A percentile compares a stretch with the other conserved stretches of the same genome.
Evolutionary conservation across 2,113 vertebrate genomes (phyloP).

Genomic region (Synchiropus splendidus): DNA sequence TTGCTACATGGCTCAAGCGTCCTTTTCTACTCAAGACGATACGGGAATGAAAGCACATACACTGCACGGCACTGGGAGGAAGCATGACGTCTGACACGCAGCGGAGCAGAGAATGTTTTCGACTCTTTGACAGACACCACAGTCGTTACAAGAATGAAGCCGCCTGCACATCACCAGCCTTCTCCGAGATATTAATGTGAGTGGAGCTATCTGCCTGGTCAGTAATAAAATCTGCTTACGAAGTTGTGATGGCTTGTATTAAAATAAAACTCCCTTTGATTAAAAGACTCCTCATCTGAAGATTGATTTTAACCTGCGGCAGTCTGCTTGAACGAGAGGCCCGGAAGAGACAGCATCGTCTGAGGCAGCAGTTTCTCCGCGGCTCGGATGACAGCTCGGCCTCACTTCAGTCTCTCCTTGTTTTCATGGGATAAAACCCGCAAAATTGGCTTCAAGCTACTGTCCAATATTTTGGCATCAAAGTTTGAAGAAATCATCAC

Average conservation of each 20-base stretch:
- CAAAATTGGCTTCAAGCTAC: conserved; percentile 44
- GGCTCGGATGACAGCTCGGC: conserved; percentile 40
- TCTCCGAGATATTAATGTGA: conserved; percentile 26
- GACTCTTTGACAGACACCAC: conserved; percentile 13
- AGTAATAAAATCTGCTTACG: conserved; percentile 64
- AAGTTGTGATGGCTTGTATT: conserved; percentile 42
- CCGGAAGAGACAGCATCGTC: conserved; percentile 53
- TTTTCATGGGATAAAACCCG: conserved; percentile 38
- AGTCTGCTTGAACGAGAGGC: conserved; percentile 30
- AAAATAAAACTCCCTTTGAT: conserved; percentile 49
- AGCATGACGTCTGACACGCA: conserved; percentile 26
- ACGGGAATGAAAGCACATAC: conserved; percentile 32
- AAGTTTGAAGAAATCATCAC: conserved; percentile 30
- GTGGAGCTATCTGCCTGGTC: conserved; percentile 56
- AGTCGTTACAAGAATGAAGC: conserved; percentile 4
- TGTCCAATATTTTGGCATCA: conserved; percentile 40
- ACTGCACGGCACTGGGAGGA: conserved; percentile 19
- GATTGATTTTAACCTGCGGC: conserved; percentile 54
- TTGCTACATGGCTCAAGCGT: conserved; percentile 21
- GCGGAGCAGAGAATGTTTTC: conserved; percentile 14
- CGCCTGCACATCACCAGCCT: too few species aligned
- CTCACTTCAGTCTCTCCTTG: conserved; percentile 16
- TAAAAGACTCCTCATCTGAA: conserved; percentile 46
- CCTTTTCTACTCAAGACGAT: conserved; percentile 25
- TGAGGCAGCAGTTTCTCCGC: conserved; percentile 59